Evolutionary conservation across 2,113 vertebrate genomes (phyloP).

Genomic region (Sorex araneus): DNA sequence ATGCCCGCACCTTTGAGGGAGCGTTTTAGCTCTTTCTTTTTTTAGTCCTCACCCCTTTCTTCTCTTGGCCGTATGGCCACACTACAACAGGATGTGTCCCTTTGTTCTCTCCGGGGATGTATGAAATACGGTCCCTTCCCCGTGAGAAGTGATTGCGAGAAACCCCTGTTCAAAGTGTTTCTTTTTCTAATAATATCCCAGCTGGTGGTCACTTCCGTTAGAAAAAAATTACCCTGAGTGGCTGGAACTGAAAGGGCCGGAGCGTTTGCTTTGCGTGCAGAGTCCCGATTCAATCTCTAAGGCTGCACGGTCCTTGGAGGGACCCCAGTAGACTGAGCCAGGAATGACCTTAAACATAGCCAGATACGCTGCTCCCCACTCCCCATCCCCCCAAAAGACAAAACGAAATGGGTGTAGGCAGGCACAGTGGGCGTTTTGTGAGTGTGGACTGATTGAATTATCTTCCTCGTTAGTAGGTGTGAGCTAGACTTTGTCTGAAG

Average conservation of each 20-base stretch:
- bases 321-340: too few species aligned
- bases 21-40: background rate
- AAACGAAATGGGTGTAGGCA: background rate
- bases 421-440: background rate
- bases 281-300: too few species aligned
- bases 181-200: background rate
- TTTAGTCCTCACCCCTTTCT: background rate
- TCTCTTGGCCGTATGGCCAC: background rate
- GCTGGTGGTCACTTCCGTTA: background rate
- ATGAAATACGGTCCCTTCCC: background rate
- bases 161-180: slow-evolving; percentile 21
- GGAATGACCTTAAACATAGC: too few species aligned
- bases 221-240: background rate
- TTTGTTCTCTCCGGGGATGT: background rate
- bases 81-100: background rate
- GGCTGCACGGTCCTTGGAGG: too few species aligned
- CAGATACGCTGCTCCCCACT: too few species aligned
- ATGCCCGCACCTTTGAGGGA: background rate
- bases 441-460: background rate
- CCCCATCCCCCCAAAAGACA: background rate
- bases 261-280: too few species aligned
- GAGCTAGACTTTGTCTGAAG: background rate
- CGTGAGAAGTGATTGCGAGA: background rate
- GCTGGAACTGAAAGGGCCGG: too few species aligned
- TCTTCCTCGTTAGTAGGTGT: background rate